Evolutionary conservation across 2,113 vertebrate species (phyloP).

Genomic region (Porphyrio hochstetteri): DNA sequence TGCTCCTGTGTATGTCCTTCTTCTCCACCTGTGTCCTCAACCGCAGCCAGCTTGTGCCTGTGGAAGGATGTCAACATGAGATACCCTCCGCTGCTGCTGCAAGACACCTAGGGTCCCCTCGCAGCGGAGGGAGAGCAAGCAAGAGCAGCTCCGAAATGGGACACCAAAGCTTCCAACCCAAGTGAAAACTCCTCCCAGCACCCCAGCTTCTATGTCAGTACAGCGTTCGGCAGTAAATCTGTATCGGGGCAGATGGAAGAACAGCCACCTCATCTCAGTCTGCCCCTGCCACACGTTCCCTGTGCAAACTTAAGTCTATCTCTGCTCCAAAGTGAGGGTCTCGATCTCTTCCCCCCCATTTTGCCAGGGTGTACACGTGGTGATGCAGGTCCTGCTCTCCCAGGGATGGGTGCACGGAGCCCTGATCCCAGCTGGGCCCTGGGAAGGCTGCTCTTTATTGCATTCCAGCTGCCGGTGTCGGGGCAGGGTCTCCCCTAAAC

Average conservation of each 20-base stretch:
- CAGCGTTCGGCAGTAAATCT: not conserved
- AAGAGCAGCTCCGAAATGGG: not conserved
- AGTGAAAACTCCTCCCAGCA: not conserved
- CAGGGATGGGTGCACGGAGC: not conserved
- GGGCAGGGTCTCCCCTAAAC: not conserved
- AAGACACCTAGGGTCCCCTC: not conserved
- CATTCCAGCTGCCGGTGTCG: accelerated
- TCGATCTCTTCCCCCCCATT: not conserved
- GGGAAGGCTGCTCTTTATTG: accelerated
- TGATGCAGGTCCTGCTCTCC: not conserved
- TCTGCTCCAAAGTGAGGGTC: not conserved
- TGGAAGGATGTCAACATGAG: not conserved
- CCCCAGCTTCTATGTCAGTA: accelerated
- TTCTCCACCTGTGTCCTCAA: not conserved
- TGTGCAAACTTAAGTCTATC: accelerated
- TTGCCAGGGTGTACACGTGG: not conserved
- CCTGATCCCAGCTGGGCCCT: not conserved
- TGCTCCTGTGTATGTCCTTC: accelerated
- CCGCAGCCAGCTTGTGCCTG: not conserved
- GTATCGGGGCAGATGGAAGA: not conserved
- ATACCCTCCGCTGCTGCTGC: not conserved
- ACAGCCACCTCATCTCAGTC: not conserved
- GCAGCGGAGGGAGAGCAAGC: not conserved
- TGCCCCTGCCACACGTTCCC: not conserved
- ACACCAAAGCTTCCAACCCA: not conserved